A percentile compares a stretch with the other conserved stretches of the same genome.
Conservation (phyloP, 2,888 invertebrate genomes). For the Timandra comae region DNA sequence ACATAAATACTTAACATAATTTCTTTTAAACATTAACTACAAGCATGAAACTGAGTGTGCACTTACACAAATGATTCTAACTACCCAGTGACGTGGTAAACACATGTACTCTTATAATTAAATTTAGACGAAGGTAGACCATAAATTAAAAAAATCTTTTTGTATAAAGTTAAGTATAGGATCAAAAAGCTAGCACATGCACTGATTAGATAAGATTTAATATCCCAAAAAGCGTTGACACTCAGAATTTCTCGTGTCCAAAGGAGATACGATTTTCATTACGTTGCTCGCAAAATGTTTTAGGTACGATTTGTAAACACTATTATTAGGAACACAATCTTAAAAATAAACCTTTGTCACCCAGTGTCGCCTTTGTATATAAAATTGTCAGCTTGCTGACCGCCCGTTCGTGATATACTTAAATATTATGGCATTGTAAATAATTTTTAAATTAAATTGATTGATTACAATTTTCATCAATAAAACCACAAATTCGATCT, state of each 20-base stretch:
- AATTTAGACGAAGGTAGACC: slow-evolving; percentile 1
- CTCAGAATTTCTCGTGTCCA: background rate
- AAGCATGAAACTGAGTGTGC: no score
- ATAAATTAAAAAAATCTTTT: slow-evolving; percentile 4
- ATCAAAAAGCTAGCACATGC: slow-evolving; percentile 22
- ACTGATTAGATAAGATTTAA: slow-evolving; percentile 22
- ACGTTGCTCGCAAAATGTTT: slow-evolving; percentile 10
- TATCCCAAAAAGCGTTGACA: slow-evolving; percentile 5
- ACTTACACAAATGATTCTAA: no score
- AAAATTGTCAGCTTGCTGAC: slow-evolving; percentile 42
- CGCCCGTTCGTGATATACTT: slow-evolving; percentile 47
- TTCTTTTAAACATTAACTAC: no score
- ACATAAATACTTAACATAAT: no score
- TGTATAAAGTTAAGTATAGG: slow-evolving; percentile 11
- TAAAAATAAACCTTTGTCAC: slow-evolving; percentile 16
- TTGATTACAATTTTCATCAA: slow-evolving; percentile 74
- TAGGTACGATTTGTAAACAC: slow-evolving; percentile 1
- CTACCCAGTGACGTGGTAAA: no score
- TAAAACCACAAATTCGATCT: slow-evolving; percentile 63
- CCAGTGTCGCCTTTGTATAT: slow-evolving; percentile 58
- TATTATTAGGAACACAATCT: background rate
- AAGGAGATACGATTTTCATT: slow-evolving; percentile 2
- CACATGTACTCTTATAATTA: no score
- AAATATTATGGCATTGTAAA: slow-evolving; percentile 63
- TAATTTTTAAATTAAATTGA: slow-evolving; percentile 73